Percentiles rank a stretch among this genome's conserved stretches.
phyloP scores from a whole-genome alignment of 2,113 vertebrate genomes.

The Danionella cerebrum region DNA sequence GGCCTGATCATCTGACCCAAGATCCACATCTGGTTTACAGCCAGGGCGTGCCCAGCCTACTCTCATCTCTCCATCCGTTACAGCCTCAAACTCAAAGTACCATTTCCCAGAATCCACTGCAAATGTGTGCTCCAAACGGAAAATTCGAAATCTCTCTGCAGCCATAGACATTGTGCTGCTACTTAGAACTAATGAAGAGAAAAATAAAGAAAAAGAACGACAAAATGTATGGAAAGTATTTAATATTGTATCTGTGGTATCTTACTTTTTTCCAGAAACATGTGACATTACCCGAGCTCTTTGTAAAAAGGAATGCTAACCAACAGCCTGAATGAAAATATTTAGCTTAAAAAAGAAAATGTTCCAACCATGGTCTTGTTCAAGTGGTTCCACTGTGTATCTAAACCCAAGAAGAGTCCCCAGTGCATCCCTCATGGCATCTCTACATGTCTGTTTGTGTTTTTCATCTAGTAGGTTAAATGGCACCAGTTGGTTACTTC shows the following conservation, averaged over 20 bases:
- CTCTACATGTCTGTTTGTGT: slow-evolving; percentile 72
- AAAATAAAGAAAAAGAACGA: background rate
- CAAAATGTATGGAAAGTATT: too few relatives aligned
- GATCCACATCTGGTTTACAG: slow-evolving; percentile 75
- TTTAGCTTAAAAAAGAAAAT: background rate
- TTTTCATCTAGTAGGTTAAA: slow-evolving; percentile 81
- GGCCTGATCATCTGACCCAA: slow-evolving; percentile 82
- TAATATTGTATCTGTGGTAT: too few relatives aligned
- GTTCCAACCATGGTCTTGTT: slow-evolving; percentile 73
- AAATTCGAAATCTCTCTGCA: slow-evolving; percentile 77
- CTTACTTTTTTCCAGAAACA: too few relatives aligned
- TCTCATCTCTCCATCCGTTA: slow-evolving; percentile 83
- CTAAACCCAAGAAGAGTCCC: slow-evolving; percentile 81
- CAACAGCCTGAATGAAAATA: background rate
- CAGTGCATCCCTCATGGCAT: slow-evolving; percentile 74
- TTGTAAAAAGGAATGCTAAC: background rate
- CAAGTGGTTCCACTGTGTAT: slow-evolving; percentile 80
- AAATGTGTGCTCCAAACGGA: slow-evolving; percentile 82
- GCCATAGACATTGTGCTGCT: slow-evolving; percentile 51
- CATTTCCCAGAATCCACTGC: slow-evolving; percentile 83
- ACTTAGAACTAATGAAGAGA: slow-evolving; percentile 47
- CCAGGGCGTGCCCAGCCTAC: slow-evolving; percentile 84
- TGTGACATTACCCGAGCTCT: too few relatives aligned
- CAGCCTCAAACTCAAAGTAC: slow-evolving; percentile 90
- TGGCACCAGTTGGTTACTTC: slow-evolving; percentile 84